phyloP scores from a whole-genome alignment of 92 coral and sea anemone genomes.

The Siderastrea radians region DNA sequence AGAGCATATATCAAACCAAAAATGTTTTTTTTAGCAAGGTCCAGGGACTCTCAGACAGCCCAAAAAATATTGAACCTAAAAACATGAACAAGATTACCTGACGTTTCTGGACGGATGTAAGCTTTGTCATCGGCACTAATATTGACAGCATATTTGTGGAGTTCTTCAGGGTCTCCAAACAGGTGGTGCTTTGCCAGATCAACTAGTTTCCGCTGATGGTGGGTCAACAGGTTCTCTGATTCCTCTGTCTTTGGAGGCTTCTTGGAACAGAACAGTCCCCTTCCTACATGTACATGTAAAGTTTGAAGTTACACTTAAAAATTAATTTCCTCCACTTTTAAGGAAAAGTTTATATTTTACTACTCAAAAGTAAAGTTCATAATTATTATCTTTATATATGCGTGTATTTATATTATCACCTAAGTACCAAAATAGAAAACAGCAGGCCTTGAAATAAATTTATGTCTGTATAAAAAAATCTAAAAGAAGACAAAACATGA shows the following conservation, averaged over 20 bases:
- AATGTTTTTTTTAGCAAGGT: background rate
- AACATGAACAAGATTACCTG: constrained; percentile 12
- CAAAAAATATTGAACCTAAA: background rate
- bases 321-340: no score
- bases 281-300: constrained; percentile 21
- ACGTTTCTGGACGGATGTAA: constrained; percentile 52
- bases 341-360: no score
- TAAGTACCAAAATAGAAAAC: no score
- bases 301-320: no score
- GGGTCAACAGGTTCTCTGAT: constrained; percentile 46
- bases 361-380: no score
- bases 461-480: no score
- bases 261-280: constrained; percentile 55
- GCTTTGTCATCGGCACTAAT: constrained; percentile 62
- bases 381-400: no score
- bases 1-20: background rate
- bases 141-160: constrained; percentile 14
- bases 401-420: no score
- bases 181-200: constrained; percentile 50
- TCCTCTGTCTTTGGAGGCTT: constrained; percentile 52
- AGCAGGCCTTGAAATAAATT: no score
- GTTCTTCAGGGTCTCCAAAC: constrained; percentile 30
- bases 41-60: background rate
- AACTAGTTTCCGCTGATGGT: constrained; percentile 52
- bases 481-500: no score